Conservation (phyloP, 2,888 invertebrate species). For the Mythimna ferrago region DNA sequence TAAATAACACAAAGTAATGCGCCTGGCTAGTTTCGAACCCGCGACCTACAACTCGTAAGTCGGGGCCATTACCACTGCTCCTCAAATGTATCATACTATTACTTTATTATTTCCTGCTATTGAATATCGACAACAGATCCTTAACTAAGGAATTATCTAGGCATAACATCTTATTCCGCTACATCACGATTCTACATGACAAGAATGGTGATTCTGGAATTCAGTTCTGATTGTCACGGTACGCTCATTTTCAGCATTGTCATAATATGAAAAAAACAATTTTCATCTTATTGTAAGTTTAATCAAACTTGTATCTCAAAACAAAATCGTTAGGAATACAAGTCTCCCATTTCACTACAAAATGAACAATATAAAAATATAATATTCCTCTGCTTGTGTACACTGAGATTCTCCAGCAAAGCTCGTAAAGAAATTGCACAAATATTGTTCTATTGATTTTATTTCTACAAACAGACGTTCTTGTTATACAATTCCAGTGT, state of each 20-base stretch:
- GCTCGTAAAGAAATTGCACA: conserved; percentile 39
- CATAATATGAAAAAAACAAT: not conserved
- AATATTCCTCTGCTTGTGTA: conserved; percentile 2
- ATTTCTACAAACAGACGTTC: conserved; percentile 22
- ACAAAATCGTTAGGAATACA: not conserved
- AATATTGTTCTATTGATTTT: conserved; percentile 40
- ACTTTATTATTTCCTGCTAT: not conserved
- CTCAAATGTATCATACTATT: not conserved
- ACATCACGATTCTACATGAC: not conserved
- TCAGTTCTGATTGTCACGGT: not conserved
- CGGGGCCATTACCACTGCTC: no score
- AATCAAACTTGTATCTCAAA: not conserved
- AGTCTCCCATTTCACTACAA: not conserved
- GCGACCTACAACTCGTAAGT: no score
- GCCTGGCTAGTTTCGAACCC: no score
- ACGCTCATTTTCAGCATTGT: not conserved
- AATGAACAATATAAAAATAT: conserved; percentile 1
- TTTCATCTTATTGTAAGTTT: not conserved
- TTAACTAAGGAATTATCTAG: not conserved
- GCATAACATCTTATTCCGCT: not conserved
- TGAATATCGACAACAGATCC: not conserved
- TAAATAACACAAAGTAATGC: no score
- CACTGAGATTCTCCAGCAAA: conserved; percentile 4
- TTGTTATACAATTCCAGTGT: conserved; percentile 76
- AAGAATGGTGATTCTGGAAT: not conserved